Evolutionary conservation across 2,888 invertebrate genomes (phyloP), one percentile per base, ranked within the genome.

Genomic region (Clanis bilineata): DNA sequence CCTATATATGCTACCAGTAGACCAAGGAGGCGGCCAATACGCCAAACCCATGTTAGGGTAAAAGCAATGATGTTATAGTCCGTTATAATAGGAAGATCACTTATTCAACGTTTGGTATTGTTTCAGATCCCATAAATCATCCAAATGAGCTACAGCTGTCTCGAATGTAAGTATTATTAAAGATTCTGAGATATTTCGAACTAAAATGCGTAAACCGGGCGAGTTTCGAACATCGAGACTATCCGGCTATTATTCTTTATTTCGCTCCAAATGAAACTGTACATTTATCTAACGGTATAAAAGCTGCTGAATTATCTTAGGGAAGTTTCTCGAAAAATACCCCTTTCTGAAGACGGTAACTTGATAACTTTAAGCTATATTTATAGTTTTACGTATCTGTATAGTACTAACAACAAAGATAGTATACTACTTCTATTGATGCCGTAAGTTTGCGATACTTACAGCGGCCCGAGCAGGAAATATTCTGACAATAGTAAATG

Each of bases 101-200:
- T 47, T 47, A 47, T 47, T 47, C 47, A 47, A 25, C 15, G 25
- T 43, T n/a, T n/a, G n/a, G n/a, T 25, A 10, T 76, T 79, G 71
- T 86, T 86, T 61, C 85, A 87, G 86, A 63, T 77, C 56, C 36
- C 45, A 57, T 61, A 70, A 74, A 61, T 51, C 62, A 62, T 63
- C 64, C 73, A 79, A 77, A 89, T 89, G 88, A 89, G 89, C 71
- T 78, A 76, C 78, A 76, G 74, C 62, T 73, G 82, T 63, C 66
- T 85, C 59, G 85, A 86, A 55, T 84, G 89, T 89, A 72, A 83
- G 88, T 88, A 51, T 23, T 18, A 51, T 38, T 15, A 28, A 15
- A 25, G 7, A 44, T 10, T 12, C 28, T 5, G n/a, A 28, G 9
- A 51, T 28, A 28, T 55, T 55, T n/a, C 10, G 6, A 38, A 55